phyloP scores from a whole-genome alignment of 2,797 vertebrate species.

The Sarcophilus harrisii region DNA sequence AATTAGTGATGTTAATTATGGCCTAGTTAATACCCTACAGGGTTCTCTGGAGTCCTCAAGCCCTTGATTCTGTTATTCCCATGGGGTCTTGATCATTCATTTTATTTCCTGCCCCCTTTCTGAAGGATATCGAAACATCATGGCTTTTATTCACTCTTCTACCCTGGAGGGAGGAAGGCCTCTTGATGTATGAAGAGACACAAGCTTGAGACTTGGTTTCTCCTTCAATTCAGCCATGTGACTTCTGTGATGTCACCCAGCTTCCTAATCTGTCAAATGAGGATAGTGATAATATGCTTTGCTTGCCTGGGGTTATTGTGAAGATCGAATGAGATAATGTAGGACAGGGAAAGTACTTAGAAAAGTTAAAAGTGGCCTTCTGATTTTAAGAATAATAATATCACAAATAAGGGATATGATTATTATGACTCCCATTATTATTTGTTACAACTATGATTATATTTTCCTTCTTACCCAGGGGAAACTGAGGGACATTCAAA shows the following conservation, averaged over 20 bases:
- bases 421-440: neutral
- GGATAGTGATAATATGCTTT: neutral
- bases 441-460: neutral
- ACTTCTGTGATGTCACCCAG: neutral
- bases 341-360: neutral
- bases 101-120: neutral
- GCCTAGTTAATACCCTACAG: neutral
- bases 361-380: neutral
- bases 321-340: neutral
- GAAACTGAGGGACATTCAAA: neutral
- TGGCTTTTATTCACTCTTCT: neutral
- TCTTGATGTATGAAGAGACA: neutral
- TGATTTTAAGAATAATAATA: neutral
- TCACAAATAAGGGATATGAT: neutral
- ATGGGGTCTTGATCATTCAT: neutral
- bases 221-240: neutral
- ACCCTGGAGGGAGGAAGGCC: neutral
- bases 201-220: neutral
- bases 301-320: neutral
- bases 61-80: neutral
- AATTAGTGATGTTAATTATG: conserved; percentile 66
- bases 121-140: neutral
- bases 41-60: neutral
- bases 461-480: conserved; percentile 8
- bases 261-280: neutral